Base-by-base conservation (phyloP, 1,140 invertebrate genomes). In the Drosophila nigromelanica region DNA sequence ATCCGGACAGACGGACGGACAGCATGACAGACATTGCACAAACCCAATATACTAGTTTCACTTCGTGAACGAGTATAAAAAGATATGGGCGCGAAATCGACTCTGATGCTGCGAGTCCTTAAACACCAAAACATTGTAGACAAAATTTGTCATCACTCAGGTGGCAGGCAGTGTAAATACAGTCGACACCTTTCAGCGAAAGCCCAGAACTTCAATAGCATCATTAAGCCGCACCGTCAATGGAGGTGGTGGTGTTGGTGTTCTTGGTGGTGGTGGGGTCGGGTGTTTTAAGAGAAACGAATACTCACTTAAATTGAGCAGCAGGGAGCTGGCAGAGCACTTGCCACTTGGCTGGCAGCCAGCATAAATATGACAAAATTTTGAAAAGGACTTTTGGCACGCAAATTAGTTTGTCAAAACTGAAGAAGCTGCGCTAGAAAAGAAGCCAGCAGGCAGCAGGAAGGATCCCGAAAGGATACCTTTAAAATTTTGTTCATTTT, bases 321-420 rank as follows among this genome's bases (percentile, higher is more conserved):
- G 52, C 54, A 18, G 56, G 33, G 18, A 51, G 51, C 66, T 45
- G 52, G 27, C 12, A 58, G 61, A 48, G 61, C 35, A 60, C 62
- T 73, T 48, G 56, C 42, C 71, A 60, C 60, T 75, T 75, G 60
- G 67, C 75, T 27, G 64, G 39, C 72, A 45, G 42, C 72, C 71
- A 77, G 66, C 45, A 70, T 74, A 74, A 74, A 74, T 74, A 74
- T 74, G 72, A 74, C 72, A 74, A 77, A 77, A 74, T 70, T 60
- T 55, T 50, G 43, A 48, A 59, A 42, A 60, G 58, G 51, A 54
- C 62, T 64, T 73, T 69, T 73, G 70, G 54, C 74, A 73, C 59
- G 47, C 59, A 77, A 77, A 77, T 77, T 70, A 70, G 75, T 60
- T 74, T 74, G 71, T 69, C 54, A 62, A 45, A 69, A 56, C 56